A percentile compares a stretch with the other conserved stretches of the same genome.
phyloP scores from a whole-genome alignment of 2,113 vertebrate genomes.

The Phaethon lepturus region DNA sequence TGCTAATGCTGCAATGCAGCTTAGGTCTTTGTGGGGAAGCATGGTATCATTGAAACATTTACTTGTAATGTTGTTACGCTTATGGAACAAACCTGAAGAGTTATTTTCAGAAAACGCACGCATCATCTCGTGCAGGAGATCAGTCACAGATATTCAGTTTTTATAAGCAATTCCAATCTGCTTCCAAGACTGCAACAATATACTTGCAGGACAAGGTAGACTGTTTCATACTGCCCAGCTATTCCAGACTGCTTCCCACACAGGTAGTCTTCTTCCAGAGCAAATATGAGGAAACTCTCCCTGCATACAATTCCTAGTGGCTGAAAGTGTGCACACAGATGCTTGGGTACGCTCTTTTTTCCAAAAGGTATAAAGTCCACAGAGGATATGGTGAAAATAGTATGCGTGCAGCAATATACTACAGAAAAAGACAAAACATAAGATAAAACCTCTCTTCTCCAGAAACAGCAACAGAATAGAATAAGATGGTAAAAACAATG shows the following conservation, averaged over 20 bases:
- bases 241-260: background rate
- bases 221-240: fast-evolving
- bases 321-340: background rate
- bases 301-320: fast-evolving
- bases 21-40: background rate
- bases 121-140: fast-evolving
- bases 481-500: fast-evolving
- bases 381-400: background rate
- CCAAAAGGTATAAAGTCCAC: background rate
- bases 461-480: background rate
- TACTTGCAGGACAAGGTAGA: background rate
- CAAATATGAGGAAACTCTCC: background rate
- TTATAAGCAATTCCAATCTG: background rate
- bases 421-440: background rate
- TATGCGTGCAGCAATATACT: fast-evolving
- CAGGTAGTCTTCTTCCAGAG: background rate
- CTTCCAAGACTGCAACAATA: background rate
- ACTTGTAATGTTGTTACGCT: background rate
- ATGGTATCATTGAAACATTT: fast-evolving
- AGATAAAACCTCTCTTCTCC: background rate
- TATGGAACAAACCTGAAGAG: background rate
- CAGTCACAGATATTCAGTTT: background rate
- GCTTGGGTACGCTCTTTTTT: background rate
- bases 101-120: background rate
- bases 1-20: background rate